phyloP scores from a whole-genome alignment of 2,113 vertebrate genomes.

The Oncorhynchus gorbuscha region DNA sequence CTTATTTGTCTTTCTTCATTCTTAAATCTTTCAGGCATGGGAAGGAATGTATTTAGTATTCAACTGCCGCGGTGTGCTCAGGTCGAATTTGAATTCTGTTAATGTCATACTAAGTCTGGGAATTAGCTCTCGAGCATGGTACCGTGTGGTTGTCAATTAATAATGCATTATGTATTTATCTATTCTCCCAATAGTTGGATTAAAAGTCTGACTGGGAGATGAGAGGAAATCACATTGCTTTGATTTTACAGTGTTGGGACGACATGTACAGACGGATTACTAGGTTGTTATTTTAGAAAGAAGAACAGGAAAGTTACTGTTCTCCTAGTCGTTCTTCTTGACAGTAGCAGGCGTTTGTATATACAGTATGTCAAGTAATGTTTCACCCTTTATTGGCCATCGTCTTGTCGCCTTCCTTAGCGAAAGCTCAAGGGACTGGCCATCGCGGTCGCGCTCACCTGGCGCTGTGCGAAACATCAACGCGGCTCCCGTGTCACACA shows the following conservation, averaged over 20 bases:
- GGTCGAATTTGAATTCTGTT: slow-evolving; percentile 27
- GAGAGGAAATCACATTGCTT: slow-evolving; percentile 16
- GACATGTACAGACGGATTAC: slow-evolving; percentile 12
- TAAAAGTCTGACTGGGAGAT: slow-evolving; percentile 23
- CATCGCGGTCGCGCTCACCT: too few species aligned
- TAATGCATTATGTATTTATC: slow-evolving; percentile 42
- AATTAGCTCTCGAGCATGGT: slow-evolving; percentile 29
- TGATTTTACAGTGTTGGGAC: slow-evolving; percentile 16
- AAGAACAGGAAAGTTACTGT: neutral
- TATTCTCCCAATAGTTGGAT: slow-evolving; percentile 27
- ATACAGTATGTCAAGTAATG: slow-evolving; percentile 17
- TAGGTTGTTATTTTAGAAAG: slow-evolving; percentile 3
- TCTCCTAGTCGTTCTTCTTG: slow-evolving; percentile 34
- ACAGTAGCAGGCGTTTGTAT: slow-evolving; percentile 22
- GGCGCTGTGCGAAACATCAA: slow-evolving; percentile 41
- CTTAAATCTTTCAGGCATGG: neutral
- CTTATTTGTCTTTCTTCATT: too few species aligned
- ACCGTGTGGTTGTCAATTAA: slow-evolving; percentile 40
- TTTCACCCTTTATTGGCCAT: too few species aligned
- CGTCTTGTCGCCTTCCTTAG: too few species aligned
- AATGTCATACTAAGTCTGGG: slow-evolving; percentile 32
- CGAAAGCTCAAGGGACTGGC: too few species aligned
- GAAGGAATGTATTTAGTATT: slow-evolving; percentile 11
- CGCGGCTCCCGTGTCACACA: slow-evolving; percentile 57
- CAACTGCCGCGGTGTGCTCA: neutral